These are phyloP conservation scores for Microctonus hyperodae DNA, from an alignment of 2,888 invertebrate species.

Conservation along the genomic window DNA sequence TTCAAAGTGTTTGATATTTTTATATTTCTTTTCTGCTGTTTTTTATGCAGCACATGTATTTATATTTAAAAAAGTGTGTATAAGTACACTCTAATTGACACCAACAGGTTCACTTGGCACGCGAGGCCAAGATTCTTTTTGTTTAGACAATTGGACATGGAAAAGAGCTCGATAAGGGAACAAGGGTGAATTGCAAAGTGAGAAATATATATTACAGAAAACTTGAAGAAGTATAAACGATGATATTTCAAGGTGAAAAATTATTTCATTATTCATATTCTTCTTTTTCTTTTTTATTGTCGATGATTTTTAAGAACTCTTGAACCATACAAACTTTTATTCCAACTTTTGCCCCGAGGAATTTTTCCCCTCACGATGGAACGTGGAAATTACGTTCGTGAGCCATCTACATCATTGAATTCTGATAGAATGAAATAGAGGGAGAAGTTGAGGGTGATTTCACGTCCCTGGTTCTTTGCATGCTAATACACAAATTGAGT, in stretches of 20 bases:
- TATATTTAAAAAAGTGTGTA: no score
- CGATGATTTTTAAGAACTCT: background rate
- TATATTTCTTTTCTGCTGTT: no score
- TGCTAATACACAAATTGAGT: background rate
- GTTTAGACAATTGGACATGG: no score
- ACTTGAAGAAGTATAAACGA: no score
- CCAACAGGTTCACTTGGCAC: background rate
- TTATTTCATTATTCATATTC: background rate
- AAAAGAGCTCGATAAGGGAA: no score
- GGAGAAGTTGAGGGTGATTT: background rate
- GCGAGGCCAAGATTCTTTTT: no score
- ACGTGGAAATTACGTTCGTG: background rate
- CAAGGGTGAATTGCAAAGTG: no score
- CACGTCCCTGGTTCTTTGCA: background rate
- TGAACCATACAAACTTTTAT: background rate
- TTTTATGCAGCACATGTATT: no score
- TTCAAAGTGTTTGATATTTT: no score
- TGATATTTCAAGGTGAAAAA: no score
- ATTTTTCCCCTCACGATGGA: background rate
- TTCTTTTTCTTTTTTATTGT: background rate
- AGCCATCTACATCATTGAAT: slow-evolving; percentile 8
- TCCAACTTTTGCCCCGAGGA: background rate
- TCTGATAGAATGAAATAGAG: background rate
- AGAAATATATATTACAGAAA: no score
- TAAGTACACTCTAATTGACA: background rate